Evolutionary conservation across 2,797 vertebrate genomes (phyloP).

Genomic region (Coracias cyanogaster): DNA sequence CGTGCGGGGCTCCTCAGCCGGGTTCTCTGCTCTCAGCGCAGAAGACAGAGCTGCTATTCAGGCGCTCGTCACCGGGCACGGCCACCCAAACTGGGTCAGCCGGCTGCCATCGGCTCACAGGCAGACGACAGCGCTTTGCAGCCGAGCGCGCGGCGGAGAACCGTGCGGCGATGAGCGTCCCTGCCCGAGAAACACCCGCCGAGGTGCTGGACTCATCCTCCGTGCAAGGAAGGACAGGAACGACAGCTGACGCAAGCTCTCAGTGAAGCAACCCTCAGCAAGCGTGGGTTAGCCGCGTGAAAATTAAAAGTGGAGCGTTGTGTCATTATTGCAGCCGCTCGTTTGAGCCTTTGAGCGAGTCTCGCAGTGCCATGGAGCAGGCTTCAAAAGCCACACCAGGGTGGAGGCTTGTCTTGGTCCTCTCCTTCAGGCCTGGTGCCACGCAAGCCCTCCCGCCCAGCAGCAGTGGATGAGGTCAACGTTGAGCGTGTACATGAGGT

Average conservation of each 20-base stretch:
- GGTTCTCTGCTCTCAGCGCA: fast-evolving
- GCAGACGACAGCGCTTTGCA: fast-evolving
- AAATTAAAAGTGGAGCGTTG: fast-evolving
- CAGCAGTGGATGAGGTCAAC: fast-evolving
- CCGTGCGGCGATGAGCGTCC: not conserved
- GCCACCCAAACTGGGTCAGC: not conserved
- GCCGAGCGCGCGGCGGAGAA: fast-evolving
- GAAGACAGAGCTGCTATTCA: not conserved
- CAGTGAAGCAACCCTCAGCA: not conserved
- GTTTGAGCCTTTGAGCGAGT: fast-evolving
- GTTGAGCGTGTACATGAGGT: not conserved
- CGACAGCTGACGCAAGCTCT: not conserved
- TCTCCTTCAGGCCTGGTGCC: not conserved
- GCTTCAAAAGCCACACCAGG: not conserved
- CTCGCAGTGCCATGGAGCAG: fast-evolving
- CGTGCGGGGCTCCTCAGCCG: not conserved
- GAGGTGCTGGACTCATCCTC: fast-evolving
- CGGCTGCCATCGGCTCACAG: fast-evolving
- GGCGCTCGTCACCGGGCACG: not conserved
- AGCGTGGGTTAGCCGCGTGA: not conserved
- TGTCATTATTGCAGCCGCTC: not conserved
- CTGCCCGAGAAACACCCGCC: not conserved
- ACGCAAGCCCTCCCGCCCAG: not conserved
- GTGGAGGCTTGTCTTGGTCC: fast-evolving
- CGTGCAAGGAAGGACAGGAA: not conserved